Percentiles rank a stretch among this genome's conserved stretches.
Conservation (phyloP, 2,113 vertebrate genomes). For the Brienomyrus brachyistius region DNA sequence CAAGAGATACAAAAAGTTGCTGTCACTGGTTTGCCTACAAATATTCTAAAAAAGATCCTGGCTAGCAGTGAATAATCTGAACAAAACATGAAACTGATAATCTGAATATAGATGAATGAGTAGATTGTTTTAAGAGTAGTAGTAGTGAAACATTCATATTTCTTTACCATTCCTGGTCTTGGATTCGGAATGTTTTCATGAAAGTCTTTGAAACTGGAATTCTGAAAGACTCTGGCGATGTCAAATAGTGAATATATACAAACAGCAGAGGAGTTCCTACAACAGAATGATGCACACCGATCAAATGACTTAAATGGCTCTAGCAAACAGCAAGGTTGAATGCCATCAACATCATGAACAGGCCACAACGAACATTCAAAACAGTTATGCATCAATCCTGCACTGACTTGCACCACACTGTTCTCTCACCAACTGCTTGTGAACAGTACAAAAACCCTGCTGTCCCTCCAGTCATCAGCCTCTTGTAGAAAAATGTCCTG, state of each 20-base stretch:
- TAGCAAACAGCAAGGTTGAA: background rate
- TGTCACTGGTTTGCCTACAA: background rate
- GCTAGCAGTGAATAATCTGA: background rate
- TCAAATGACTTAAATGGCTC: background rate
- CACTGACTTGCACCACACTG: background rate
- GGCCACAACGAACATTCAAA: background rate
- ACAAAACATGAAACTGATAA: background rate
- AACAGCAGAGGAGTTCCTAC: conserved; percentile 82
- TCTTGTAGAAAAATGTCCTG: conserved; percentile 74
- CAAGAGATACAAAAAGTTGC: background rate
- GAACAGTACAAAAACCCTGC: conserved; percentile 76
- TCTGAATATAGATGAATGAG: background rate
- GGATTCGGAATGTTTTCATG: conserved; percentile 50
- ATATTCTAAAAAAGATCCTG: background rate
- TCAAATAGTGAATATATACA: conserved; percentile 74
- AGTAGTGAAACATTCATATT: background rate
- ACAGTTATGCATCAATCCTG: background rate
- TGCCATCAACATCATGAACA: background rate
- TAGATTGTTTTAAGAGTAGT: background rate
- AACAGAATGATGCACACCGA: background rate
- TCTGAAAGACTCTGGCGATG: conserved; percentile 72
- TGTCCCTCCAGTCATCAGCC: conserved; percentile 59
- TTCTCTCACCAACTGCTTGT: conserved; percentile 78
- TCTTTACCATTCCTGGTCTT: conserved; percentile 75
- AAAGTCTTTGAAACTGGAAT: conserved; percentile 72